Base-by-base conservation (phyloP, 2,888 invertebrate species). In the Lapara coniferarum region DNA sequence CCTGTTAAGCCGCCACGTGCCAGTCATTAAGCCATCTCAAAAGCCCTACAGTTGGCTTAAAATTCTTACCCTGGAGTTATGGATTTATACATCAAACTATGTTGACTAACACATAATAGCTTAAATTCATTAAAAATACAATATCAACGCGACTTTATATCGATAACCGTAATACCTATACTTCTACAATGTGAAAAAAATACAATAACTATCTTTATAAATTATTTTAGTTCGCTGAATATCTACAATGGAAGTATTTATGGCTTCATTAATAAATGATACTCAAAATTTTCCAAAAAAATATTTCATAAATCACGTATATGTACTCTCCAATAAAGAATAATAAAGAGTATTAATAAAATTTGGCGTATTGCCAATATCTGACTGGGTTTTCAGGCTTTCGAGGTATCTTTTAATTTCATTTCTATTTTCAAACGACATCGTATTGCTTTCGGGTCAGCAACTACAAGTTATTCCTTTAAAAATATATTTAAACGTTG, bases 291-390 rank as follows among this genome's bases (percentile, higher is more conserved):
- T 2, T 7, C 13, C 46, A 19, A 5, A 44, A 49, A 19, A 49
- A 19, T 10, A 55, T 63, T 19, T 46, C 16, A 16, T 63, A 63
- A 63, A 63, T 63, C 46, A 63, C 25, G 19, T 25, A 63, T 7
- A 49, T 8, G 19, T 49, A 19, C 19, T 49, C 19, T 13, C 49
- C 63, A 63, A 46, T 49, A 19, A 63, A 49, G 63, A 49, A 63
- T 63, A 63, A 63, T 19, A 63, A 63, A 63, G 63, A 63, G 46
- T 63, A 63, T 63, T 63, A 63, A 63, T 63, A 63, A 63, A 63
- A 63, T 63, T 49, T 46, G 63, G 63, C 63, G 49, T 63, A 49
- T 49, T 63, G 63, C 63, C 63, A 63, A 16, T 49, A 63, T 63
- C 49, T 63, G 63, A 63, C 63, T 63, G 63, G 49, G 10, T 49